Percentiles rank a stretch among this genome's conserved stretches.
phyloP scores from a whole-genome alignment of 2,888 invertebrate genomes.

The Halictus quadricinctus region DNA sequence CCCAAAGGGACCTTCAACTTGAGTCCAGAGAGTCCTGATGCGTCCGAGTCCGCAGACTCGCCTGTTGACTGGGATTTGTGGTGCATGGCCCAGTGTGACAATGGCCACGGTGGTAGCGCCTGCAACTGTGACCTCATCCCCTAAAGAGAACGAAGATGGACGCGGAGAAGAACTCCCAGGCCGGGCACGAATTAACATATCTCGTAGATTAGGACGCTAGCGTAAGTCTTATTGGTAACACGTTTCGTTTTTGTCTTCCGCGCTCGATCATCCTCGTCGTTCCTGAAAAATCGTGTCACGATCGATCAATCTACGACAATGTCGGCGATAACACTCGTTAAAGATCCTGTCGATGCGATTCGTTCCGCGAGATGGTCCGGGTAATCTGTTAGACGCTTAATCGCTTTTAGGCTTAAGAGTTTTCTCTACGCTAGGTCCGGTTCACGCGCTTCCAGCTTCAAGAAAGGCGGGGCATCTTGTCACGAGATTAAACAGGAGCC shows the following conservation, averaged over 20 bases:
- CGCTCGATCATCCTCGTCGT: background rate
- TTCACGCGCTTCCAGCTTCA: conserved; percentile 66
- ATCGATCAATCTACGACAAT: background rate
- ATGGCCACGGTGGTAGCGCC: conserved; percentile 89
- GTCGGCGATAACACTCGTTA: background rate
- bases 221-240: conserved; percentile 47
- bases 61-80: conserved; percentile 84
- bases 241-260: background rate
- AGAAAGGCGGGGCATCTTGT: background rate
- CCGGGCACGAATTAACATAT: conserved; percentile 76
- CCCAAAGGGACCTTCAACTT: background rate
- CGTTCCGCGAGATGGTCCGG: background rate
- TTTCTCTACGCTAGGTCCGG: conserved; percentile 67
- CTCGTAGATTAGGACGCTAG: conserved; percentile 70
- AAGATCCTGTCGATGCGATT: background rate
- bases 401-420: conserved; percentile 71
- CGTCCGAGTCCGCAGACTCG: background rate
- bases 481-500: background rate
- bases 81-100: conserved; percentile 87
- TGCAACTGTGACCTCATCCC: conserved; percentile 90
- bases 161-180: conserved; percentile 24
- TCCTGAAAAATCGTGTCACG: background rate
- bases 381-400: conserved; percentile 21
- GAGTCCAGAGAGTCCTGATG: background rate
- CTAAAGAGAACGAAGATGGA: conserved; percentile 45